Evolutionary conservation across 1,140 invertebrate species (phyloP).

Genomic region (Drosophila kikkawai): DNA sequence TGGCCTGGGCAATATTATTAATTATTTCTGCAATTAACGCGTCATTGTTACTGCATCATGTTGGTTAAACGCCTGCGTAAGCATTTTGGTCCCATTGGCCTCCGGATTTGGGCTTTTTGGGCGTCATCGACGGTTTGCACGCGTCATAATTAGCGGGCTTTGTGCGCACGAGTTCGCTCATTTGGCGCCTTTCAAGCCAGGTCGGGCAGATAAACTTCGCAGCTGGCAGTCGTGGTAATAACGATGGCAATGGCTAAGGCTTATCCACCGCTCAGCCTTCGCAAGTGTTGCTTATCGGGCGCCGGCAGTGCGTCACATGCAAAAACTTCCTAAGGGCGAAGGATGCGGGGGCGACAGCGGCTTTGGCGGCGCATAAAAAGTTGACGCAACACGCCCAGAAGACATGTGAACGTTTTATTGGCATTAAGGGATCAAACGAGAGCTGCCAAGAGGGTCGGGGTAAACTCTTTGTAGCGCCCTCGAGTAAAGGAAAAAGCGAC

Average conservation of each 20-base stretch:
- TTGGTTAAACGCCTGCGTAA: constrained; percentile 69
- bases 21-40: constrained; percentile 82
- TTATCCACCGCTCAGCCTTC: constrained; percentile 51
- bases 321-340: constrained; percentile 56
- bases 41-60: constrained; percentile 80
- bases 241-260: constrained; percentile 31
- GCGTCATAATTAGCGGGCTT: constrained; percentile 77
- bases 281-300: constrained; percentile 67
- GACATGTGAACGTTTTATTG: constrained; percentile 83
- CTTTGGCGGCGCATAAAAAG: constrained; percentile 58
- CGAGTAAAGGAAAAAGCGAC: constrained; percentile 56
- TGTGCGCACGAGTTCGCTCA: constrained; percentile 54
- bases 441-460: constrained; percentile 20
- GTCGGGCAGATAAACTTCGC: constrained; percentile 49
- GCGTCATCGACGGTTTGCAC: constrained; percentile 52
- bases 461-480: constrained; percentile 77
- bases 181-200: constrained; percentile 63
- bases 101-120: constrained; percentile 22
- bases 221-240: constrained; percentile 16
- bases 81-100: constrained; percentile 34
- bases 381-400: constrained; percentile 74
- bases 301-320: constrained; percentile 73
- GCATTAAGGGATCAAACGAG: constrained; percentile 79
- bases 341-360: neutral
- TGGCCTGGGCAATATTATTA: constrained; percentile 62